Percentiles rank a stretch among this genome's conserved stretches.
phyloP scores from a whole-genome alignment of 2,888 invertebrate species.

The Pandemis heparana region DNA sequence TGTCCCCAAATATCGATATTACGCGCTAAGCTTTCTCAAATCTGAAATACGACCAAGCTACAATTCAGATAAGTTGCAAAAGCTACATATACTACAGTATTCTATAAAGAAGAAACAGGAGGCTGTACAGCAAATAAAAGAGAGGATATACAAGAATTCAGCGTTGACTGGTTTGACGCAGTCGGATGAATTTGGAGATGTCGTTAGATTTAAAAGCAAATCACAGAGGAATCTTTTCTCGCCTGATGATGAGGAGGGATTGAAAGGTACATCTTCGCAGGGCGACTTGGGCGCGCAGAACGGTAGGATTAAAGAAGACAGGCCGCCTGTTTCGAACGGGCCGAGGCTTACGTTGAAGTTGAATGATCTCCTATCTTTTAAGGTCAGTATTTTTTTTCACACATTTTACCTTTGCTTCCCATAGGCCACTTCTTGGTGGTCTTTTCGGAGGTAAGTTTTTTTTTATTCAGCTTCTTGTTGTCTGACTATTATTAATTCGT shows the following conservation, averaged over 20 bases:
- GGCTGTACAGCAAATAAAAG: slow-evolving; percentile 85
- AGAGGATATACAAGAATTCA: slow-evolving; percentile 78
- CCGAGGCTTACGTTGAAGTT: slow-evolving; percentile 75
- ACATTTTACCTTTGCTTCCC: not conserved
- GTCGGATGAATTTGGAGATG: slow-evolving; percentile 59
- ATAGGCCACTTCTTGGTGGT: not conserved
- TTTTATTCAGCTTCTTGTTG: not conserved
- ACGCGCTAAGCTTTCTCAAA: slow-evolving; percentile 82
- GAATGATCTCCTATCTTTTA: slow-evolving; percentile 81
- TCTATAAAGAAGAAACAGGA: slow-evolving; percentile 89
- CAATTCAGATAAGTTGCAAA: slow-evolving; percentile 89
- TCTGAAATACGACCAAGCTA: slow-evolving; percentile 91
- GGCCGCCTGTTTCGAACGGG: slow-evolving; percentile 67
- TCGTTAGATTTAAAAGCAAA: slow-evolving; percentile 63
- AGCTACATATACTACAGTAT: slow-evolving; percentile 89
- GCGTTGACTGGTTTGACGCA: slow-evolving; percentile 64
- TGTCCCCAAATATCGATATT: slow-evolving; percentile 75
- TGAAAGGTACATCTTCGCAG: slow-evolving; percentile 62
- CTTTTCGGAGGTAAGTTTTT: not conserved
- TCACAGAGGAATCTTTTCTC: slow-evolving; percentile 74
- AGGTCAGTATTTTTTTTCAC: slow-evolving; percentile 59
- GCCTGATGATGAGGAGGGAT: slow-evolving; percentile 60
- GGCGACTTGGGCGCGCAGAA: slow-evolving; percentile 65
- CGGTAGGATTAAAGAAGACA: slow-evolving; percentile 69
- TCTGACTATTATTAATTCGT: not conserved